Conservation (phyloP, 53 echinoderm and acorn worm species). For the Arbacia lixula region DNA sequence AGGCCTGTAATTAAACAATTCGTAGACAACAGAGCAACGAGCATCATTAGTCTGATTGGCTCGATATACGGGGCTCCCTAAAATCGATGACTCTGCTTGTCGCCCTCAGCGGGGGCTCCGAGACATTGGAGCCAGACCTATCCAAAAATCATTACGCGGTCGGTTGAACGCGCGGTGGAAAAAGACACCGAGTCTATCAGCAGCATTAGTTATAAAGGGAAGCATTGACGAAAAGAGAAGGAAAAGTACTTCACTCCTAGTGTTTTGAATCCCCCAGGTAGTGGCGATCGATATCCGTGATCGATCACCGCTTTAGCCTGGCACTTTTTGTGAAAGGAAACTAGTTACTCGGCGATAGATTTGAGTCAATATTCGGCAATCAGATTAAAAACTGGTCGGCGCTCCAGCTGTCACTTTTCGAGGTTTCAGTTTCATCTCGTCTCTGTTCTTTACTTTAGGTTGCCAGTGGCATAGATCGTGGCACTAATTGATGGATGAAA, state of each 20-base stretch:
- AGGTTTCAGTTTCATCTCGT: slow-evolving; percentile 22
- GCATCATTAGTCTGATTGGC: slow-evolving; percentile 35
- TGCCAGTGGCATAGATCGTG: neutral
- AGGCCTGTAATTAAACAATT: slow-evolving; percentile 58
- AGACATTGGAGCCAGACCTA: neutral
- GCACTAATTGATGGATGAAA: slow-evolving; percentile 52
- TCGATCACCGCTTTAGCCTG: slow-evolving; percentile 46
- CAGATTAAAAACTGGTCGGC: slow-evolving; percentile 7
- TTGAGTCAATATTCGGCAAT: slow-evolving; percentile 37
- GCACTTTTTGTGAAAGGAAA: slow-evolving; percentile 33
- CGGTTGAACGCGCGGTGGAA: no score
- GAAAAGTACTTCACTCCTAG: slow-evolving; percentile 37
- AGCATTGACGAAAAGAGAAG: neutral
- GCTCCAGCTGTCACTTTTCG: slow-evolving; percentile 40
- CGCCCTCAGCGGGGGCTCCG: slow-evolving; percentile 58
- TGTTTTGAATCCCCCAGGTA: slow-evolving; percentile 23
- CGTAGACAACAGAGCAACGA: slow-evolving; percentile 45
- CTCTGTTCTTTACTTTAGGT: neutral
- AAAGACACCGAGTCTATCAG: no score
- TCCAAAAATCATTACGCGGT: slow-evolving; percentile 41
- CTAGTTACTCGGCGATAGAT: slow-evolving; percentile 17
- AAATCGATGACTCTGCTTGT: slow-evolving; percentile 18
- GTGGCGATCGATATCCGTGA: slow-evolving; percentile 11
- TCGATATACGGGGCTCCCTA: neutral
- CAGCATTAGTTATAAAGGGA: neutral